Conservation (phyloP, 2,113 vertebrate species). For the Clarias macrocephalus region DNA sequence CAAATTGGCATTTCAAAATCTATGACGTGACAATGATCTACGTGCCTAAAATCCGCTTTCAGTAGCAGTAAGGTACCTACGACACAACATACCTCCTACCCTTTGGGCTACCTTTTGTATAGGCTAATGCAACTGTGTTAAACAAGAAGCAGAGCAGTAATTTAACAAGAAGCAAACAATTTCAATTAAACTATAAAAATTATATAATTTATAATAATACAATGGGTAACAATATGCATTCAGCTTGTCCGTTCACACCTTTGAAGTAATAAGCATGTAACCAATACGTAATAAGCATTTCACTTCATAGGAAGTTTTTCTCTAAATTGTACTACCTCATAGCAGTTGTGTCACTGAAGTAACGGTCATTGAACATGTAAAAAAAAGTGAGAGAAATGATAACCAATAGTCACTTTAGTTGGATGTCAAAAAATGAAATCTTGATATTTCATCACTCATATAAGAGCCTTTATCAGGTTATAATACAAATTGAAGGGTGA, state of each 20-base stretch:
- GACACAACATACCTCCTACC: neutral
- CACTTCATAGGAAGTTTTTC: neutral
- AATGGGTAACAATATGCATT: neutral
- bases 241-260: neutral
- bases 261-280: neutral
- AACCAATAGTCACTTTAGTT: neutral
- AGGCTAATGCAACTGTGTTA: neutral
- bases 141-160: neutral
- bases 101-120: neutral
- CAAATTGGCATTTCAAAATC: neutral
- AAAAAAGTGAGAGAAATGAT: conserved; percentile 57
- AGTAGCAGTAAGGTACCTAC: neutral
- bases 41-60: neutral
- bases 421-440: neutral
- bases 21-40: neutral
- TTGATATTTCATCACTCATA: neutral
- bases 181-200: neutral
- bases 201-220: neutral
- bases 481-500: neutral
- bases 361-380: conserved; percentile 43
- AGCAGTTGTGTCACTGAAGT: neutral
- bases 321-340: conserved; percentile 7
- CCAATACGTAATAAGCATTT: neutral
- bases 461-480: neutral
- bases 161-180: neutral